phyloP scores from a whole-genome alignment of 2,113 vertebrate species.

The Urocitellus parryii region DNA sequence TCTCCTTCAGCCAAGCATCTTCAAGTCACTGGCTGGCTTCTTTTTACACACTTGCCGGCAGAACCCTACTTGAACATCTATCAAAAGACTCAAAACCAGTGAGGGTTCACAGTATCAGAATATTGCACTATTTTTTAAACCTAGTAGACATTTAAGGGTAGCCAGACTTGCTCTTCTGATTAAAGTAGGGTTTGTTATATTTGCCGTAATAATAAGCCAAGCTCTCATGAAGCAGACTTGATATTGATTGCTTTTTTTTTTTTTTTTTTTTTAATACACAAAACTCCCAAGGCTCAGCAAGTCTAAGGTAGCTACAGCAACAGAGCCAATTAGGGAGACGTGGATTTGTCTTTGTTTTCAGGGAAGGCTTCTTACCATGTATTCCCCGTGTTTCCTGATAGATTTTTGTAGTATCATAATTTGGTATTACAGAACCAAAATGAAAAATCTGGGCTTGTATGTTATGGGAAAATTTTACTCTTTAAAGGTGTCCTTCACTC shows the following conservation, averaged over 20 bases:
- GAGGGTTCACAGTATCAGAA: not conserved
- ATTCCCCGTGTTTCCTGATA: not conserved
- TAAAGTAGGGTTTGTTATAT: not conserved
- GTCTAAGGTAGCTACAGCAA: conserved; percentile 70
- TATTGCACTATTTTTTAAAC: not conserved
- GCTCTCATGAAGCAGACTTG: not conserved
- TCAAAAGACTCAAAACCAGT: not conserved
- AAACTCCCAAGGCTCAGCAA: conserved; percentile 69
- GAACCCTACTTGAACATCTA: not conserved
- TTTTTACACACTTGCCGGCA: not conserved
- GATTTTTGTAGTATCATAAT: not conserved
- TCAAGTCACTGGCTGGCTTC: not conserved
- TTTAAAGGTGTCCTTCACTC: not conserved
- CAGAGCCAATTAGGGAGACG: conserved; percentile 64
- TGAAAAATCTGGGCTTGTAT: not conserved
- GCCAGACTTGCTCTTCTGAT: not conserved
- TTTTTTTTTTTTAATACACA: not conserved
- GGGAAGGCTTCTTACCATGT: not conserved
- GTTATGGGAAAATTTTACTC: not conserved
- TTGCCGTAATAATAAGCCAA: not conserved
- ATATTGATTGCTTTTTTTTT: conserved; percentile 11
- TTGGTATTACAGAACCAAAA: not conserved
- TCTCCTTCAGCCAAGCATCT: not conserved
- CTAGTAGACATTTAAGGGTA: not conserved
- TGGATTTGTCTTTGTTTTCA: conserved; percentile 69